Base-by-base conservation (phyloP, 1,140 invertebrate species). In the Macrostomum lignano region DNA sequence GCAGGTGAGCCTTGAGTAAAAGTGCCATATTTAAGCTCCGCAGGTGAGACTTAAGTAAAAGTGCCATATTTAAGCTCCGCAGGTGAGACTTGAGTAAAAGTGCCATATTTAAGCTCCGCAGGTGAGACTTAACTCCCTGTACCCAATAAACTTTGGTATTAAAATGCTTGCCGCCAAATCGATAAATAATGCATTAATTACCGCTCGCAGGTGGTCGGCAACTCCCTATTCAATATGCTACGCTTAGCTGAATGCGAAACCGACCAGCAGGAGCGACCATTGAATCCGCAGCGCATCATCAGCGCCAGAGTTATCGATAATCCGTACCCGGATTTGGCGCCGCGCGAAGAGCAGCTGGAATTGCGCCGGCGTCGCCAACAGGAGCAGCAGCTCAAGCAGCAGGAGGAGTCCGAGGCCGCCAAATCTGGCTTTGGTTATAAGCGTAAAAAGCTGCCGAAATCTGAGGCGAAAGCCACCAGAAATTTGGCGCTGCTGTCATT, bases 141-240 rank as follows among this genome's bases (percentile, higher is more conserved):
- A n/a, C n/a, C n/a, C n/a, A n/a, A n/a, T n/a, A n/a, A n/a, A n/a
- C n/a, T n/a, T n/a, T n/a, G n/a, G n/a, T n/a, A n/a, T n/a, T n/a
- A n/a, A n/a, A n/a, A n/a, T n/a, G n/a, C n/a, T n/a, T n/a, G n/a
- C n/a, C n/a, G n/a, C n/a, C n/a, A n/a, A n/a, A n/a, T n/a, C n/a
- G n/a, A n/a, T n/a, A n/a, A n/a, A n/a, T n/a, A n/a, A n/a, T n/a
- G n/a, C 22, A n/a, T 15, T 13, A 21, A 2, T 13, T 5, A 7
- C 35, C 6, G 6, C 7, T 6, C 19, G n/a, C 35, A 64, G 60
- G 50, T 94, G 11, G 70, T 70, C 10, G 88, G 88, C 2, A 72
- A 91, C 47, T 96, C 88, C 2, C 61, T 96, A 25, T 96, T 73
- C 55, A 96, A 96, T 55, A 74, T 96, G 65, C 53, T 91, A 0